Evolutionary conservation across 1,140 invertebrate species (phyloP).

Genomic region (Chymomyza costata): DNA sequence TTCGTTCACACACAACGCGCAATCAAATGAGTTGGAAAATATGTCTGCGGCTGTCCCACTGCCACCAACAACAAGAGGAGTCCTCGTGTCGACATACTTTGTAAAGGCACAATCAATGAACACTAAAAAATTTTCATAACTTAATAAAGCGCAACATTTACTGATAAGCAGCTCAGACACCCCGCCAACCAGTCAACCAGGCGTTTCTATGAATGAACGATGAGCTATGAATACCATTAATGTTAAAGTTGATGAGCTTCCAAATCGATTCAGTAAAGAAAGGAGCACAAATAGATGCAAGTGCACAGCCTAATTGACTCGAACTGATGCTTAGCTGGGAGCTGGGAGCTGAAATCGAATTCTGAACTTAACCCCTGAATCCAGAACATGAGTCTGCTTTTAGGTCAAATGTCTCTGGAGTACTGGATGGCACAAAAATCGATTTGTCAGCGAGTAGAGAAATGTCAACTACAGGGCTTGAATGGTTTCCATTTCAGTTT

Average conservation of each 20-base stretch:
- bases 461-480: neutral
- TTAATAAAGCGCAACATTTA: constrained; percentile 30
- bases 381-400: constrained; percentile 11
- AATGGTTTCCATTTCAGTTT: constrained; percentile 13
- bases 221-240: constrained; percentile 27
- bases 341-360: too few species aligned
- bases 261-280: constrained; percentile 30
- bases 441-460: neutral
- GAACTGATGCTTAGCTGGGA: neutral
- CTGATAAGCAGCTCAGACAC: constrained; percentile 21
- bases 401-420: constrained; percentile 2
- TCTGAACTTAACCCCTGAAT: constrained; percentile 3
- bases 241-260: constrained; percentile 2
- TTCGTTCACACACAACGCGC: constrained; percentile 21
- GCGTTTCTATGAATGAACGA: constrained; percentile 28
- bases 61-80: neutral
- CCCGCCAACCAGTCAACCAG: constrained; percentile 1
- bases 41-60: constrained; percentile 39
- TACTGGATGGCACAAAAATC: neutral
- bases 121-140: constrained; percentile 25
- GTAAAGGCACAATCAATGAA: constrained; percentile 13
- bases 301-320: constrained; percentile 1
- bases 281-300: constrained; percentile 13
- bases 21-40: constrained; percentile 71
- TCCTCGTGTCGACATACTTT: constrained; percentile 3